A percentile compares a stretch with the other conserved stretches of the same genome.
Evolutionary conservation across 2,113 vertebrate genomes (phyloP).

Genomic region (Sclerurus mexicanus): DNA sequence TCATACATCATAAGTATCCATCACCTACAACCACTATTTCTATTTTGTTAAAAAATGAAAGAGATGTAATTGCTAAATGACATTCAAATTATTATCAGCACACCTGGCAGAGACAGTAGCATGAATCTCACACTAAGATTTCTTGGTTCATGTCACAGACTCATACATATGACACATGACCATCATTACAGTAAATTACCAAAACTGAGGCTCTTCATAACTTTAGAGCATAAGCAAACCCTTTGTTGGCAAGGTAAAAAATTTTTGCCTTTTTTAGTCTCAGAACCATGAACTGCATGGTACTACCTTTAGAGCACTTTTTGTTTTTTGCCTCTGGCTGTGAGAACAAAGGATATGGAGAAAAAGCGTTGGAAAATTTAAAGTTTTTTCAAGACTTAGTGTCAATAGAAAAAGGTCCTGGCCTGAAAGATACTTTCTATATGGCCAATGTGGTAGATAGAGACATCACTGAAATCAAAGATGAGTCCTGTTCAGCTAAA

Average conservation of each 20-base stretch:
- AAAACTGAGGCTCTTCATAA: background rate
- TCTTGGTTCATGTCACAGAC: background rate
- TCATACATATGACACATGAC: background rate
- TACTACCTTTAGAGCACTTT: background rate
- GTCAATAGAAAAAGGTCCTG: background rate
- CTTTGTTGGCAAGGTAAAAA: background rate
- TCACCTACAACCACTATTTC: background rate
- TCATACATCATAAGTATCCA: background rate
- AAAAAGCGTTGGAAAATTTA: background rate
- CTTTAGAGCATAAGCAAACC: background rate
- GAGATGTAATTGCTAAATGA: background rate
- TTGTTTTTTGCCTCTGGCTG: background rate
- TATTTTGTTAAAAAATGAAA: background rate
- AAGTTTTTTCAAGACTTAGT: background rate
- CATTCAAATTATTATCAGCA: background rate
- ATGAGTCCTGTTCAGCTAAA: background rate
- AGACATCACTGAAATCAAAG: background rate
- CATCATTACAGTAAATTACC: background rate
- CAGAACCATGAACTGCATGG: accelerated
- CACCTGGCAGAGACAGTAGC: background rate
- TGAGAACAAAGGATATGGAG: background rate
- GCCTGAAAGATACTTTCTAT: background rate
- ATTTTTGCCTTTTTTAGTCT: background rate
- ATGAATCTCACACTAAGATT: background rate
- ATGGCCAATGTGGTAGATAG: background rate